phyloP scores from a whole-genome alignment of 2,888 invertebrate genomes.

The Aphodius sticticus region DNA sequence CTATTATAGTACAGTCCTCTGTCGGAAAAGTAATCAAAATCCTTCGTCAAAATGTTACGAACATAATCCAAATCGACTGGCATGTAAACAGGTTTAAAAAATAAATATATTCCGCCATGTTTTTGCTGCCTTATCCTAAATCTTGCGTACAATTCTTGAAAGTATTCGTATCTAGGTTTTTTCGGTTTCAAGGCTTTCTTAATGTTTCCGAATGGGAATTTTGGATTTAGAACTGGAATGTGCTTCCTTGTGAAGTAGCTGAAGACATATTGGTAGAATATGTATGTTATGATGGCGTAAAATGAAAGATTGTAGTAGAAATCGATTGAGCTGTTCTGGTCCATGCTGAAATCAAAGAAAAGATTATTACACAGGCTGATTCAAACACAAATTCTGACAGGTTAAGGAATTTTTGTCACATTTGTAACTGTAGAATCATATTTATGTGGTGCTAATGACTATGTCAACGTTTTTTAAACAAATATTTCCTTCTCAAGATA shows the following conservation, averaged over 20 bases:
- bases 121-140: constrained; percentile 47
- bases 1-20: constrained; percentile 67
- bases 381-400: no score
- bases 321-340: neutral
- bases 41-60: constrained; percentile 62
- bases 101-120: constrained; percentile 69
- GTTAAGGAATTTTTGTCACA: no score
- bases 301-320: neutral
- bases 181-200: constrained; percentile 17
- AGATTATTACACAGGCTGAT: neutral
- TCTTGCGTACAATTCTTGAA: constrained; percentile 9
- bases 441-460: no score
- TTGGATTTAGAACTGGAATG: constrained; percentile 27
- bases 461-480: no score
- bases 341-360: constrained; percentile 9
- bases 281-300: neutral
- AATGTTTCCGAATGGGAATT: constrained; percentile 27
- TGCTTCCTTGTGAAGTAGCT: constrained; percentile 29
- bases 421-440: no score
- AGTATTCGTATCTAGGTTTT: constrained; percentile 14
- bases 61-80: constrained; percentile 66
- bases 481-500: no score
- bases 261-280: constrained; percentile 18
- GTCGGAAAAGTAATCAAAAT: constrained; percentile 68
- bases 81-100: constrained; percentile 68